Conservation (phyloP, 1,140 invertebrate genomes). For the Mizuhopecten yessoensis region DNA sequence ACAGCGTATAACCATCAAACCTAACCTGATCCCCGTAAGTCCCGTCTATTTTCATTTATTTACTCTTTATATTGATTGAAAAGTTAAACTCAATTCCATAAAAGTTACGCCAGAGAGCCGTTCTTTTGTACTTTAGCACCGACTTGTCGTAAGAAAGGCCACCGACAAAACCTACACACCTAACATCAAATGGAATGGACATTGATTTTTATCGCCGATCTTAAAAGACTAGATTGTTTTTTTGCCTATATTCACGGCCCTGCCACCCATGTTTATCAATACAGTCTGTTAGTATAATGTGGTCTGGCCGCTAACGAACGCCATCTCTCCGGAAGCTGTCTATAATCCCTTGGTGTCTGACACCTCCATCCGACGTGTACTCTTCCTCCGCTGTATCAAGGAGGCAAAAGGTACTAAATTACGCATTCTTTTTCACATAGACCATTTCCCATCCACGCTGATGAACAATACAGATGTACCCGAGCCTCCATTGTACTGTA, state of each 20-base stretch:
- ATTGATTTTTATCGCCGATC: constrained; percentile 28
- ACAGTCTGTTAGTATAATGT: constrained; percentile 1
- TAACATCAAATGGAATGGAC: neutral
- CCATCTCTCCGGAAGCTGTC: constrained; percentile 30
- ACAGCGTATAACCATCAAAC: neutral
- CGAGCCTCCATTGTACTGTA: neutral
- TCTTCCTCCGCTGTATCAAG: neutral
- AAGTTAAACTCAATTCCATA: constrained; percentile 19
- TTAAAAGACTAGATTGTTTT: constrained; percentile 6
- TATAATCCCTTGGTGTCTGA: neutral
- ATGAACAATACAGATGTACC: neutral
- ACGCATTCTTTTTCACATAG: neutral
- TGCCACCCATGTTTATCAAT: constrained; percentile 6
- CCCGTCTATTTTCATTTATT: constrained; percentile 19
- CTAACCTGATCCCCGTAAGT: neutral
- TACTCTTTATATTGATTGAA: constrained; percentile 10
- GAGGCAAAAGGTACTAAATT: neutral
- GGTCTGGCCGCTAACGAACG: constrained; percentile 29
- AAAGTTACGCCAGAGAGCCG: neutral
- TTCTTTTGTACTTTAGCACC: neutral
- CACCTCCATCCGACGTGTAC: constrained; percentile 15
- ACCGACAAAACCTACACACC: neutral
- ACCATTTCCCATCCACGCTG: neutral
- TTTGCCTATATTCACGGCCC: neutral
- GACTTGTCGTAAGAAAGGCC: neutral